Evolutionary conservation across 2,888 invertebrate species (phyloP), one percentile per base, ranked within the genome.

Genomic region (Eristalinus aeneus): DNA sequence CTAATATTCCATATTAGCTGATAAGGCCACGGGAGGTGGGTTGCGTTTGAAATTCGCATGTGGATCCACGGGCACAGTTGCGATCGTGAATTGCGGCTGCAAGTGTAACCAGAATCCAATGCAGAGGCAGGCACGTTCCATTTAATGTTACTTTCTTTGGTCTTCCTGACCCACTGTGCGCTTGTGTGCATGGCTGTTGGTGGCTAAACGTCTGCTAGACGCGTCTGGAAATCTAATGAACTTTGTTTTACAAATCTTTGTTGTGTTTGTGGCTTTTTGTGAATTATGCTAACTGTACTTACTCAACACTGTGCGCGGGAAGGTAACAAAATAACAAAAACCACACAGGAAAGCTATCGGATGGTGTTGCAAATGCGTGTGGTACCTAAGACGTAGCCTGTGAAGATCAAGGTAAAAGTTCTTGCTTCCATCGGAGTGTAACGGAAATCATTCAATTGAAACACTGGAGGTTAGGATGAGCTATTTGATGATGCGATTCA

Each of bases 141-240:
- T 78, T 77, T 74, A 74, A 74, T 78, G 86, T 86, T 86, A 74
- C 86, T 86, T 82, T 86, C 86, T 86, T 86, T 86, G 86, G 86
- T 77, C 82, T 86, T 86, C 86, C 86, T 82, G 86, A 86, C 86
- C 86, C 82, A 86, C 69, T 86, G 86, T 69, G 64, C 64, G 71
- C 76, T 80, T 79, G 54, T 73, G 80, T 81, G 73, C 65, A 75
- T 80, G 80, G n/a, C 12, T 31, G 65, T 0, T 34, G 63, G 58
- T 80, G 74, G 86, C 81, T 81, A 77, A 82, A 82, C 71, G 69
- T 73, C 69, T 46, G 39, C 54, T 74, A 32, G 73, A 77, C 82
- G 77, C 86, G 86, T 86, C 81, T 86, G 82, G 82, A 86, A 86
- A 82, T 71, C 68, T 71, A 86, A 86, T 82, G 60, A 78, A 86